Base-by-base conservation (phyloP, 2,113 vertebrate species). In the Etheostoma spectabile region DNA sequence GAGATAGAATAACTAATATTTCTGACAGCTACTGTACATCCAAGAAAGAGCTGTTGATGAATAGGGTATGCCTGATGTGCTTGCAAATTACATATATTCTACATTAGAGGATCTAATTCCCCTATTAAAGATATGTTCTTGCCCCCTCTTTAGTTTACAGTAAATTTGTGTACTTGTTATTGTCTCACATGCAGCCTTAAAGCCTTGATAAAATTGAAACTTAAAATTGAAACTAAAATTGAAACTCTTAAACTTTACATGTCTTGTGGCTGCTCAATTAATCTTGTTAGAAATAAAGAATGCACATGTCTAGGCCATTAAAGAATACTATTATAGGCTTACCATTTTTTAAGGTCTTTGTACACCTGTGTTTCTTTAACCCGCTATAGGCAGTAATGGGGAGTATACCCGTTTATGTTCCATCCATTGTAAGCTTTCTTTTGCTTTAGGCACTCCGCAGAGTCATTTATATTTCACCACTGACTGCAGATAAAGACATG, bases 391-490 rank as follows among this genome's bases (percentile, higher is more conserved):
- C 86, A 77, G 13, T 18, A 72, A 73, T 69, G 82, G 35, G 65
- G 80, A 84, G 79, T 81, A 74, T 57, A 21, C 74, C 60, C 83
- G 82, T 88, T 90, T 80, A 86, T 81, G 78, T 87, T 86, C 75
- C 88, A 57, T 77, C 80, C 73, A 64, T 71, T 74, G 85, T 80
- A 69, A 79, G 84, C 72, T 85, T 53, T 76, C 81, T 91, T 90
- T 86, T 90, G 66, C 81, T 73, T 35, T 19, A 80, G 82, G 79
- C 64, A 71, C 74, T 91, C 83, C 33, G 24, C 79, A 49, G 72
- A 67, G 77, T 82, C 86, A 93, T 94, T 93, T 89, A 86, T 79
- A 81, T 93, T 86, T 93, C 88, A 92, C 56, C 88, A 4, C 91
- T 45, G 82, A 85, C 67, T 74, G 86, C 85, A 89, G 88, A 93